These are phyloP conservation scores for Elachura formosa DNA, from an alignment of 2,113 vertebrate genomes.

Conservation along the genomic window DNA sequence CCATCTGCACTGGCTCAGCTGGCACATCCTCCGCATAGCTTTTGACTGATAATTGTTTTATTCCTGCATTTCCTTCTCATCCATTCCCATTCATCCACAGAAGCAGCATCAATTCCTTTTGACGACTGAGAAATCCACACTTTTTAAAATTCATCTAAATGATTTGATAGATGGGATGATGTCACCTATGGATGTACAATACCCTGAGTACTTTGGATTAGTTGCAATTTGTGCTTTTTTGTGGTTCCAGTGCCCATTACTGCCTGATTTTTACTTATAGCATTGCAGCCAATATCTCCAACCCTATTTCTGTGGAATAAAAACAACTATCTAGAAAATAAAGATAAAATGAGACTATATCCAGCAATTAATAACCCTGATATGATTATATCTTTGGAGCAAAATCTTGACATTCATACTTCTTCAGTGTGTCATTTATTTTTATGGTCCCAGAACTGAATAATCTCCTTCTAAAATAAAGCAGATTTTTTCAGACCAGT, in stretches of 20 bases:
- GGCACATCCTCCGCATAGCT: neutral
- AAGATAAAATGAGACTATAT: neutral
- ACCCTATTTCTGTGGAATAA: neutral
- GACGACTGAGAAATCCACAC: neutral
- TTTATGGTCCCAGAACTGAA: neutral
- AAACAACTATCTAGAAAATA: neutral
- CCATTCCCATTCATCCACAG: neutral
- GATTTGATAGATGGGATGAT: neutral
- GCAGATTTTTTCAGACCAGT: neutral
- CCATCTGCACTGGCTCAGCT: neutral
- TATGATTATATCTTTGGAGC: neutral
- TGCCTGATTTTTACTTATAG: neutral
- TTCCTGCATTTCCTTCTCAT: neutral
- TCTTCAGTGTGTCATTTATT: neutral
- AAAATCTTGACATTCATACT: neutral
- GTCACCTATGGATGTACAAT: neutral
- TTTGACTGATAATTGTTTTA: neutral
- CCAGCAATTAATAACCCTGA: neutral
- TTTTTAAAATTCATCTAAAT: neutral
- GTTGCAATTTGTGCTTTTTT: neutral
- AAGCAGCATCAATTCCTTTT: neutral
- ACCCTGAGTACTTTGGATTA: neutral
- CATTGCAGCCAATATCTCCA: neutral
- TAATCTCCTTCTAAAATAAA: neutral
- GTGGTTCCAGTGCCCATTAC: neutral